Percentiles rank a stretch among this genome's conserved stretches.
Conservation (phyloP, 92 coral and sea anemone genomes). For the Umimayanthus kanabou region DNA sequence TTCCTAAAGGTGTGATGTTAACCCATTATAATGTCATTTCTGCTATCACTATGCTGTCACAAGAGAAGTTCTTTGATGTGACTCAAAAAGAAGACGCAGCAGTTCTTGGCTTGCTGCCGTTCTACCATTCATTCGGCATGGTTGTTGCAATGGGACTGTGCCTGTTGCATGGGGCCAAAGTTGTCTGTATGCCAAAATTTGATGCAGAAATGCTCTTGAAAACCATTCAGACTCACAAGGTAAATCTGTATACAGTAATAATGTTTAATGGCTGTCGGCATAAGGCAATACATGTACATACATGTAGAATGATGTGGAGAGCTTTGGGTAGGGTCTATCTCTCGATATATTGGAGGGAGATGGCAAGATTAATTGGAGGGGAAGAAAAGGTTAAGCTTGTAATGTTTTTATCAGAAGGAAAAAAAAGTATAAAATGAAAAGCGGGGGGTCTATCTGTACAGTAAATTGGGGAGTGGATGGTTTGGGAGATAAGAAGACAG, state of each 20-base stretch:
- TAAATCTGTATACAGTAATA: constrained; percentile 10
- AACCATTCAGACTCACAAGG: constrained; percentile 68
- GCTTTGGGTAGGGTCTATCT: too few species aligned
- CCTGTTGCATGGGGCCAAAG: constrained; percentile 60
- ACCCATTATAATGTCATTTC: constrained; percentile 72
- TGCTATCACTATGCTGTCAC: constrained; percentile 50
- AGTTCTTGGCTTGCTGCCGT: constrained; percentile 68
- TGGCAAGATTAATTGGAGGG: too few species aligned
- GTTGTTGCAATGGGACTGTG: constrained; percentile 49
- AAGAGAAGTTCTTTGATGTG: constrained; percentile 40
- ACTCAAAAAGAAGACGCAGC: constrained; percentile 23
- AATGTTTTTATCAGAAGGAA: too few species aligned
- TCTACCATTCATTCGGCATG: constrained; percentile 79
- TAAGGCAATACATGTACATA: too few species aligned
- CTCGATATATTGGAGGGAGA: too few species aligned
- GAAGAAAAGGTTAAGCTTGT: too few species aligned
- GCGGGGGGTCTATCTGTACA: too few species aligned
- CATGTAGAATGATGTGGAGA: too few species aligned
- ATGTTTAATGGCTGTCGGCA: too few species aligned
- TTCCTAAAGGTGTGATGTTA: constrained; percentile 87
- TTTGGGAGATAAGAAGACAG: too few species aligned
- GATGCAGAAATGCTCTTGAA: constrained; percentile 67
- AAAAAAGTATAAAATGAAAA: too few species aligned
- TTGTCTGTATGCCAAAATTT: constrained; percentile 78
- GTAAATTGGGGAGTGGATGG: too few species aligned